A percentile compares a stretch with the other conserved stretches of the same genome.
Conservation (phyloP, 1,140 invertebrate genomes). For the Aphidius gifuensis region DNA sequence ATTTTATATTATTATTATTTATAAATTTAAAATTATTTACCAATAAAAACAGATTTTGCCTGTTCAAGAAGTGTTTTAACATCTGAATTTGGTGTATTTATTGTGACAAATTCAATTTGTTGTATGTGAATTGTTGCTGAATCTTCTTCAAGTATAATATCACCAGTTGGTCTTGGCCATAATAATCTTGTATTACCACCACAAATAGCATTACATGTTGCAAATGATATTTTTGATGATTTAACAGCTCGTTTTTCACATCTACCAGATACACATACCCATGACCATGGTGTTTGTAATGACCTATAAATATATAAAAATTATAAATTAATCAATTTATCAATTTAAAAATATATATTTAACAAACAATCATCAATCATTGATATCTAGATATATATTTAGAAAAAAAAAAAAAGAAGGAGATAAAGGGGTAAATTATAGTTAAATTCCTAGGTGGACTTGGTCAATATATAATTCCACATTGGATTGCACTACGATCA, state of each 20-base stretch:
- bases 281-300: constrained; percentile 54
- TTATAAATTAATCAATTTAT: constrained; percentile 1
- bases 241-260: constrained; percentile 49
- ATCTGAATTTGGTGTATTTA: constrained; percentile 49
- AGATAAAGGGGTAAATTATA: too few species aligned
- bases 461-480: too few species aligned
- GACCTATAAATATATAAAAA: constrained; percentile 31
- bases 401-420: not conserved
- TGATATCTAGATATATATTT: not conserved
- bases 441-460: too few species aligned
- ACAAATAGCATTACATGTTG: constrained; percentile 49
- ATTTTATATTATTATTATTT: constrained; percentile 10
- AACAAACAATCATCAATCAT: not conserved
- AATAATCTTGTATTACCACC: constrained; percentile 46
- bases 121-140: constrained; percentile 46
- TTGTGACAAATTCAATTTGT: constrained; percentile 50
- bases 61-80: constrained; percentile 51
- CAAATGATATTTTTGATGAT: constrained; percentile 45
- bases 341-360: not conserved
- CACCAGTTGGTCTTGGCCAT: constrained; percentile 50
- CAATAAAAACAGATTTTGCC: constrained; percentile 49
- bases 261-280: constrained; percentile 47
- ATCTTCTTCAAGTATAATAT: constrained; percentile 40
- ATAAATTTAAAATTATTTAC: constrained; percentile 33
- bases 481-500: too few species aligned